Evolutionary conservation across 1,140 invertebrate genomes (phyloP).

Genomic region (Geopemphigus sp.): DNA sequence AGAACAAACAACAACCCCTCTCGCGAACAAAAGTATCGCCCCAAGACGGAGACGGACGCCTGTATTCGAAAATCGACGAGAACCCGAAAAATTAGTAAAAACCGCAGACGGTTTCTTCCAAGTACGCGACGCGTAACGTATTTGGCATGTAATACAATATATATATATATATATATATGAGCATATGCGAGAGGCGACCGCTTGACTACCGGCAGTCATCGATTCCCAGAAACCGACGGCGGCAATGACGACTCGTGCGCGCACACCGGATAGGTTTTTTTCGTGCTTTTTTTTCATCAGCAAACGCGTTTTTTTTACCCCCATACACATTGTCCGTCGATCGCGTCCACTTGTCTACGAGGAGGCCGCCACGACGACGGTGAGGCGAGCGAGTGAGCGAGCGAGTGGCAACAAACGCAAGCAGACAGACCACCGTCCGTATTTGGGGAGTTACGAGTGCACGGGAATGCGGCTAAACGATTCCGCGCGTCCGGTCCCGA

Average conservation of each 20-base stretch:
- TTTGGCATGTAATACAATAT: too few species aligned
- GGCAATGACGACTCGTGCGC: too few species aligned
- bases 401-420: neutral
- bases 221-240: neutral
- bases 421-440: conserved; percentile 6
- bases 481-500: conserved; percentile 20
- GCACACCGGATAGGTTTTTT: too few species aligned
- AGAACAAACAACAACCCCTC: too few species aligned
- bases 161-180: too few species aligned
- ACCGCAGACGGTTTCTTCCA: too few species aligned
- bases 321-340: neutral
- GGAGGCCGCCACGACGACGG: neutral
- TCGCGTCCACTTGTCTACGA: conserved; percentile 40
- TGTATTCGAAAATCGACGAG: neutral
- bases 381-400: neutral
- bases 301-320: neutral
- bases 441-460: conserved; percentile 33
- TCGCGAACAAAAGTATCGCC: too few species aligned
- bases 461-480: conserved; percentile 41
- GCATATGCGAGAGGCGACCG: neutral
- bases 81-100: too few species aligned
- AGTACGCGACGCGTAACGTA: too few species aligned
- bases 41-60: too few species aligned
- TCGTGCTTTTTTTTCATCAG: too few species aligned
- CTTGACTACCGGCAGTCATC: neutral